Percentiles rank a stretch among this genome's conserved stretches.
Evolutionary conservation across 2,888 invertebrate species (phyloP).

Genomic region (Papilio gigon): DNA sequence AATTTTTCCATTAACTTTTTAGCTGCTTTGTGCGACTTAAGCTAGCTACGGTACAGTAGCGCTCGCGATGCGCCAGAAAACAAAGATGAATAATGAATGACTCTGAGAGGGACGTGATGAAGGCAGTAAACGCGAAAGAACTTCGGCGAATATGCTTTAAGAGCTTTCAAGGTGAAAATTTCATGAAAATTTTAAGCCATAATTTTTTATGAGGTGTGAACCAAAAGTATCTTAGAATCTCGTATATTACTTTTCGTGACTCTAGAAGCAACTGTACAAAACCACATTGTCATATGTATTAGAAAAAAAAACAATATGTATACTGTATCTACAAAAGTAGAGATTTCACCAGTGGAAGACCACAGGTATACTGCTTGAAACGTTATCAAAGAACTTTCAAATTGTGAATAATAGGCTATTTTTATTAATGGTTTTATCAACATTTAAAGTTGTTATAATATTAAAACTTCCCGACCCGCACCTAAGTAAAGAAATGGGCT

Average conservation of each 20-base stretch:
- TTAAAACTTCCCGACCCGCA: not conserved
- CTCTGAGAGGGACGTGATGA: constrained; percentile 35
- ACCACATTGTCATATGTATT: not conserved
- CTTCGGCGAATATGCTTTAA: constrained; percentile 24
- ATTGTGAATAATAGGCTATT: too few species aligned
- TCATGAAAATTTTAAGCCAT: not conserved
- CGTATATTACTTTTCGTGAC: too few species aligned
- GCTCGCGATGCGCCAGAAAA: constrained; percentile 35
- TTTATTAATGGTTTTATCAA: too few species aligned
- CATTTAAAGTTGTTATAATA: not conserved
- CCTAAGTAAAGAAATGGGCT: not conserved
- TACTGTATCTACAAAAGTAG: not conserved
- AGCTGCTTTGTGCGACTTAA: constrained; percentile 26
- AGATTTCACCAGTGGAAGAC: not conserved
- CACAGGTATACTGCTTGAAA: too few species aligned
- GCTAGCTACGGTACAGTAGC: constrained; percentile 19
- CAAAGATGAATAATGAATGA: constrained; percentile 41
- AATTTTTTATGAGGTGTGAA: not conserved
- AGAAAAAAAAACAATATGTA: not conserved
- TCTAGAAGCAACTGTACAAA: not conserved
- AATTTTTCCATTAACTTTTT: constrained; percentile 39
- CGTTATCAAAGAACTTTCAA: too few species aligned
- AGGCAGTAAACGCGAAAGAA: constrained; percentile 35
- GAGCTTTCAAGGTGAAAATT: constrained; percentile 7
- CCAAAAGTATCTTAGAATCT: not conserved